Conservation (phyloP, 2,113 vertebrate genomes). For the Zootoca vivipara region DNA sequence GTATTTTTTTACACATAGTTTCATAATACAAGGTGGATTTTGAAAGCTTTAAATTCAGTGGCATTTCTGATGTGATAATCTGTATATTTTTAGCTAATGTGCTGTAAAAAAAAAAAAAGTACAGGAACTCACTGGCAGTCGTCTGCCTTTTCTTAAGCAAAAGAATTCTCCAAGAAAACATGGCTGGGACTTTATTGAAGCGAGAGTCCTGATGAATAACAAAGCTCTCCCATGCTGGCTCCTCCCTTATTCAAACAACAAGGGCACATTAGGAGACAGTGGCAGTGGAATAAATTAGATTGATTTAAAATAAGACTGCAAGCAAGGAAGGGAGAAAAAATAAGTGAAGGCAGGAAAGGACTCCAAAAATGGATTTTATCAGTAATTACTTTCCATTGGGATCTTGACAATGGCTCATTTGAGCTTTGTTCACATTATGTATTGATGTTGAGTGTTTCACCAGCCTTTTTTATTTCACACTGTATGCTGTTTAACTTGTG, state of each 20-base stretch:
- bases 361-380: constrained; percentile 51
- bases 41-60: neutral
- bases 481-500: constrained; percentile 49
- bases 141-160: constrained; percentile 35
- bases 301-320: constrained; percentile 52
- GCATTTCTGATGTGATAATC: constrained; percentile 52
- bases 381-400: constrained; percentile 62
- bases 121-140: constrained; percentile 5
- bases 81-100: constrained; percentile 45
- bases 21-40: constrained; percentile 46
- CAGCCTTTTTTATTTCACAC: constrained; percentile 35
- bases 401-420: constrained; percentile 29
- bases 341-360: constrained; percentile 50
- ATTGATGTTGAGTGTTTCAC: constrained; percentile 10
- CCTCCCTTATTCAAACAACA: constrained; percentile 58
- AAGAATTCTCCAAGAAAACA: constrained; percentile 5
- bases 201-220: constrained; percentile 45
- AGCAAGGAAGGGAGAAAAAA: constrained; percentile 48
- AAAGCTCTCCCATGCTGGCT: constrained; percentile 40
- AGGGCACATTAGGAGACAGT: constrained; percentile 50
- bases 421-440: constrained; percentile 20
- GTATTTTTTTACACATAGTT: neutral
- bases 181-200: constrained; percentile 30
- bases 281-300: constrained; percentile 29
- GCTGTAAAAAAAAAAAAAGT: constrained; percentile 25